Percentiles rank a stretch among this genome's conserved stretches.
Evolutionary conservation across 2,113 vertebrate species (phyloP).

Genomic region (Osmerus eperlanus): DNA sequence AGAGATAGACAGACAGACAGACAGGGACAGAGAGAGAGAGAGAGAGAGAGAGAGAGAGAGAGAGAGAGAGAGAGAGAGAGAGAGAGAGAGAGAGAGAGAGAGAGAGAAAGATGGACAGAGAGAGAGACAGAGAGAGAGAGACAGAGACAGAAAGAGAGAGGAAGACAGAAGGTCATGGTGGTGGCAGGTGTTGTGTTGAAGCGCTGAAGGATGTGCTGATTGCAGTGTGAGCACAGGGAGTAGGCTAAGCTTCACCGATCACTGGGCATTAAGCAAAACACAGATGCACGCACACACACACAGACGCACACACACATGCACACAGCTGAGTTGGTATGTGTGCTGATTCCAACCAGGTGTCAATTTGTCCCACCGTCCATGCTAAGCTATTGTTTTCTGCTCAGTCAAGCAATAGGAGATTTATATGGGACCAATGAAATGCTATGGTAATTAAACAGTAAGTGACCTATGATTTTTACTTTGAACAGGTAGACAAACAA

Average conservation of each 20-base stretch:
- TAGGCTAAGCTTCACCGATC: constrained; percentile 79
- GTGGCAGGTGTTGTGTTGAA: constrained; percentile 12
- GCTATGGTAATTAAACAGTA: constrained; percentile 98
- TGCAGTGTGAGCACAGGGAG: constrained; percentile 74
- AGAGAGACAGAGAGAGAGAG: constrained; percentile 3
- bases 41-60: not conserved
- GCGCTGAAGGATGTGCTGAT: constrained; percentile 20
- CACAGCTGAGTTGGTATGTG: not conserved
- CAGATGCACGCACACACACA: constrained; percentile 1
- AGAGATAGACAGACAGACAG: too few species aligned
- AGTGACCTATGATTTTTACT: constrained; percentile 88
- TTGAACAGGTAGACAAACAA: too few species aligned
- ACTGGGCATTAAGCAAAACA: constrained; percentile 41
- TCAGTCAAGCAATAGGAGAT: constrained; percentile 90
- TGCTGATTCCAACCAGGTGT: not conserved
- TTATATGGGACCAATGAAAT: constrained; percentile 92
- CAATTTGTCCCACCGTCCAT: constrained; percentile 60
- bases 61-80: not conserved
- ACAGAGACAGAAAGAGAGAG: constrained; percentile 2
- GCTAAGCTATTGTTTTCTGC: constrained; percentile 88
- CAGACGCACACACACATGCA: not conserved
- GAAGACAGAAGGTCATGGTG: not conserved
- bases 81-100: not conserved
- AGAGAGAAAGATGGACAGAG: not conserved
- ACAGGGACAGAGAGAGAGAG: not conserved